A percentile compares a stretch with the other conserved stretches of the same genome.
These are phyloP conservation scores for Hypotaenidia philippensis DNA, from an alignment of 2,797 vertebrate genomes.

Conservation along the genomic window DNA sequence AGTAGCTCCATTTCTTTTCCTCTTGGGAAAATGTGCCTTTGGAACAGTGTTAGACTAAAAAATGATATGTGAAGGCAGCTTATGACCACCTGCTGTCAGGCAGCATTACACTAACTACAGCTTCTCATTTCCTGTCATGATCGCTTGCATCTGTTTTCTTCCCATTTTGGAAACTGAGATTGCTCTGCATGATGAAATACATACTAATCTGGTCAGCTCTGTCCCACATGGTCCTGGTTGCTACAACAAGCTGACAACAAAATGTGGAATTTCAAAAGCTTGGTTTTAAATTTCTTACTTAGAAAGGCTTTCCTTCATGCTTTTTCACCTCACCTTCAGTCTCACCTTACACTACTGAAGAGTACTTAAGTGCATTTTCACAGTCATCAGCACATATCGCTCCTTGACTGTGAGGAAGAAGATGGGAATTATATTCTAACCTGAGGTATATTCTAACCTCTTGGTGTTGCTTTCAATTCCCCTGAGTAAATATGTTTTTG, in stretches of 20 bases:
- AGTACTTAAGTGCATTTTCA: background rate
- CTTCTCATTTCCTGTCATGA: conserved; percentile 43
- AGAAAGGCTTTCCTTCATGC: background rate
- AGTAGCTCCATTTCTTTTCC: background rate
- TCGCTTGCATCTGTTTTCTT: conserved; percentile 43
- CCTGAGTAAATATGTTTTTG: background rate
- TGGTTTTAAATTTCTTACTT: no score
- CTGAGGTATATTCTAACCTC: background rate
- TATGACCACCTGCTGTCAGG: conserved; percentile 32
- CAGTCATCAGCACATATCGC: background rate
- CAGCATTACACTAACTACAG: conserved; percentile 11
- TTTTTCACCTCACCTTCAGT: background rate
- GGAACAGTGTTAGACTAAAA: background rate
- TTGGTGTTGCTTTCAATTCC: background rate
- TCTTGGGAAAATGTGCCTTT: background rate
- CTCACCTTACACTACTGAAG: background rate
- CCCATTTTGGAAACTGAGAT: background rate
- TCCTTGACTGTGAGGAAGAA: background rate
- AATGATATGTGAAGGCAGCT: background rate
- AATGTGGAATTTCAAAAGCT: background rate
- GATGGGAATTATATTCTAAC: background rate
- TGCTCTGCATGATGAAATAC: background rate
- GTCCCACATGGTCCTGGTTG: background rate
- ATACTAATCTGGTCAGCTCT: background rate
- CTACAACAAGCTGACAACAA: background rate